Base-by-base conservation (phyloP, 2,888 invertebrate genomes). In the Formica aserva region DNA sequence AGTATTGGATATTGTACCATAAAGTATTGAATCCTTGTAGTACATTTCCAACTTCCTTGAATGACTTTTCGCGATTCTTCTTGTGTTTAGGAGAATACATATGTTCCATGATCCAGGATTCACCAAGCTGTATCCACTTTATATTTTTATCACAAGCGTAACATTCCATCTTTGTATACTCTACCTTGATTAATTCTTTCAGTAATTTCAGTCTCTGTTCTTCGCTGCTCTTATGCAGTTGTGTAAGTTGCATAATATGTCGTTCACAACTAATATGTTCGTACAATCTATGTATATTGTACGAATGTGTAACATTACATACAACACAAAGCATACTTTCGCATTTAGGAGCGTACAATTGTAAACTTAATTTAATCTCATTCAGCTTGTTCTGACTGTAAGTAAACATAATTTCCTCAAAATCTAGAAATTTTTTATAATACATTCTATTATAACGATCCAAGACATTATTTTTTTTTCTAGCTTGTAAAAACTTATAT, bases 1-100 rank as follows among this genome's bases (percentile, higher is more conserved):
- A 92, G 8, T 78, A 72, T 15, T 91, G 85, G 18, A 92, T 90
- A 69, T 80, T 91, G 22, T 90, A 92, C 85, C 90, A 88, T 26
- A 82, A 41, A 22, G 74, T 66, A 26, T 84, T 9, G 9, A 84
- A 35, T 15, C 78, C 29, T 77, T 82, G 8, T 13, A 80, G 35
- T 18, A 88, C 5, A 15, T 15, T 1, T 26, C 60, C 22, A 22
- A 62, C 57, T 15, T 41, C 0, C 11, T 3, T 0, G 11, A 9
- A 3, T 6, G 26, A 52, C 4, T 15, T 29, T 29, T 29, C 2
- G 45, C 22, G 15, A 11, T n/a, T 67, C 0, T 3, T 22, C 8
- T 38, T 55, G 8, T 86, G 85, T 0, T 0, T 4, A 1, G 0
- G 8, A 1, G 1, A 22, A 18, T 18, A 2, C 9, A 74, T 60